Base-by-base conservation (phyloP, 2,888 invertebrate species). In the Leptopilina drosophilae region DNA sequence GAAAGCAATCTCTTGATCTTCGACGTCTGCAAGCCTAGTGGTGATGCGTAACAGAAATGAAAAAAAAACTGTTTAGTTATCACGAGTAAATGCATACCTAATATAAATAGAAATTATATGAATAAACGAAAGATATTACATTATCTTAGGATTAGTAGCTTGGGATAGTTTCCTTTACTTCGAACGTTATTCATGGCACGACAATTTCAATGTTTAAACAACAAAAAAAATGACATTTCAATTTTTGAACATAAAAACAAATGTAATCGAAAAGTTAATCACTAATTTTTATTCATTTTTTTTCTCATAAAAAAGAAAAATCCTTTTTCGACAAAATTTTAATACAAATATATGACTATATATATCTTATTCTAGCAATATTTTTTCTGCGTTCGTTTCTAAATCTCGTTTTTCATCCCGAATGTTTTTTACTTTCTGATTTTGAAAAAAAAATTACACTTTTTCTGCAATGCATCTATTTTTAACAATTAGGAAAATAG, bases 81-180 rank as follows among this genome's bases (percentile, higher is more conserved):
- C 87, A 90, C 87, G 87, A 88, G 84, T 90, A 91, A 85, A 85
- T 87, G 87, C 89, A 91, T 90, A 90, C 89, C 89, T 89, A 90
- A 89, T 90, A 90, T 89, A 89, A 89, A 91, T 91, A 90, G 89
- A 90, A 89, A 87, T 89, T 90, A 90, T 89, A 88, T 86, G 85
- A 88, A 89, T 86, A 88, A 87, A 86, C 84, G 80, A 88, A 88
- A 85, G 88, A 89, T 90, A 90, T 90, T 90, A 89, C 88, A 90
- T 90, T 91, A 90, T 90, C 89, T 88, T 91, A 91, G 90, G 86
- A 89, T 90, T 91, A 91, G 90, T 89, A 88, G 91, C 91, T 91
- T 91, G 90, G 89, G 86, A 89, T 88, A 90, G 87, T 90, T 89
- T 90, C 86, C 87, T 87, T 86, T 89, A 88, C 86, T 89, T 88